These are phyloP conservation scores for Natrix natrix DNA, from an alignment of 2,797 vertebrate genomes.

Conservation along the genomic window DNA sequence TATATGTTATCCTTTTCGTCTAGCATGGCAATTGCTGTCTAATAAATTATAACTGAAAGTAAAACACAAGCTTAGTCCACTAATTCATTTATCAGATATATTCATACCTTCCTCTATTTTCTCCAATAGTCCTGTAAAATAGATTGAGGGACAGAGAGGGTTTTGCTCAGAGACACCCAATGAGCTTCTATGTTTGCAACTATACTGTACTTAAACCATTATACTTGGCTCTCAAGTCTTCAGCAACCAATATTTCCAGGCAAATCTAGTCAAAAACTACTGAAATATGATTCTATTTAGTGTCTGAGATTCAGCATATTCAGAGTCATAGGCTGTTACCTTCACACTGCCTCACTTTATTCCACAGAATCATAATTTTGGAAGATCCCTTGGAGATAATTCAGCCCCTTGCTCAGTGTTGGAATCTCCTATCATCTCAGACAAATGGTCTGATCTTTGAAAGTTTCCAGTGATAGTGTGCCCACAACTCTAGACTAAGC, in stretches of 20 bases:
- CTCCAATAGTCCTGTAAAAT: not conserved
- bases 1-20: not conserved
- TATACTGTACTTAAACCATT: not conserved
- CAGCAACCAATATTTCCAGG: not conserved
- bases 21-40: not conserved
- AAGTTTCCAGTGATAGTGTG: not conserved
- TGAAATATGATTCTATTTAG: not conserved
- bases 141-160: not conserved
- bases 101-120: not conserved
- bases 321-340: not conserved
- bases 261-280: not conserved
- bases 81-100: not conserved
- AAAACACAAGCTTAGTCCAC: not conserved
- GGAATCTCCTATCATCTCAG: not conserved
- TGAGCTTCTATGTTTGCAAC: not conserved
- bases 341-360: not conserved
- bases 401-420: not conserved
- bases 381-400: not conserved
- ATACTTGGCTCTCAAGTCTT: not conserved
- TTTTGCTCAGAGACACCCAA: not conserved
- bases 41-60: not conserved
- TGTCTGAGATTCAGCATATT: not conserved
- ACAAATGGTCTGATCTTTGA: not conserved
- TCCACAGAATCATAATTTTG: not conserved
- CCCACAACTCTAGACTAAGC: not conserved